phyloP scores from a whole-genome alignment of 2,888 invertebrate genomes.

The Cosmorhoe ocellata region DNA sequence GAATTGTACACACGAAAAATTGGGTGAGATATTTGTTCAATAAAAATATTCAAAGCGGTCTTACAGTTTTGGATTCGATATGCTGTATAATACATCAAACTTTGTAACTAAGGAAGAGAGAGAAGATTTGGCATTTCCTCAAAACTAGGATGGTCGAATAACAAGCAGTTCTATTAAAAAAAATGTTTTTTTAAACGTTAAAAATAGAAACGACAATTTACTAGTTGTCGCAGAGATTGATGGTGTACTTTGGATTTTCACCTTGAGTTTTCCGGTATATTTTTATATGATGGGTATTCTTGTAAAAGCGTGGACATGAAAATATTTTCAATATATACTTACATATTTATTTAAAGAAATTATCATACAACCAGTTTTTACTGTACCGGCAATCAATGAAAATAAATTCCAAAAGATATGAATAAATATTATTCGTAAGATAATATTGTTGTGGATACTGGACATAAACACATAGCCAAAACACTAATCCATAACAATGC shows the following conservation, averaged over 20 bases:
- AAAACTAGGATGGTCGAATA: too few species aligned
- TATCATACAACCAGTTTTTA: too few species aligned
- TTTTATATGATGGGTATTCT: neutral
- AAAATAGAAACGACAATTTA: constrained; percentile 24
- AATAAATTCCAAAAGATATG: neutral
- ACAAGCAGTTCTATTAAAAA: too few species aligned
- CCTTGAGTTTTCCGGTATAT: constrained; percentile 31
- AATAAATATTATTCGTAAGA: too few species aligned
- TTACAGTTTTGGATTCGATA: too few species aligned
- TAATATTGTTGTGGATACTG: too few species aligned
- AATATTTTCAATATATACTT: constrained; percentile 1
- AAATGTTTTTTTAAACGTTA: neutral
- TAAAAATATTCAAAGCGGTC: too few species aligned
- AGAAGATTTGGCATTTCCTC: too few species aligned
- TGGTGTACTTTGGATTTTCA: constrained; percentile 20
- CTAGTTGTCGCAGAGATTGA: constrained; percentile 22
- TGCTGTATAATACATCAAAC: too few species aligned
- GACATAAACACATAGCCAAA: neutral
- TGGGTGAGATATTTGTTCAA: neutral
- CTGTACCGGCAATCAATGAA: neutral
- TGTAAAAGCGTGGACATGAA: neutral
- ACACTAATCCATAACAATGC: neutral
- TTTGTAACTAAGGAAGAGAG: too few species aligned
- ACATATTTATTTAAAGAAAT: too few species aligned
- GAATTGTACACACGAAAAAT: constrained; percentile 15